Evolutionary conservation across 2,113 vertebrate genomes (phyloP).

Genomic region (Peromyscus maniculatus): DNA sequence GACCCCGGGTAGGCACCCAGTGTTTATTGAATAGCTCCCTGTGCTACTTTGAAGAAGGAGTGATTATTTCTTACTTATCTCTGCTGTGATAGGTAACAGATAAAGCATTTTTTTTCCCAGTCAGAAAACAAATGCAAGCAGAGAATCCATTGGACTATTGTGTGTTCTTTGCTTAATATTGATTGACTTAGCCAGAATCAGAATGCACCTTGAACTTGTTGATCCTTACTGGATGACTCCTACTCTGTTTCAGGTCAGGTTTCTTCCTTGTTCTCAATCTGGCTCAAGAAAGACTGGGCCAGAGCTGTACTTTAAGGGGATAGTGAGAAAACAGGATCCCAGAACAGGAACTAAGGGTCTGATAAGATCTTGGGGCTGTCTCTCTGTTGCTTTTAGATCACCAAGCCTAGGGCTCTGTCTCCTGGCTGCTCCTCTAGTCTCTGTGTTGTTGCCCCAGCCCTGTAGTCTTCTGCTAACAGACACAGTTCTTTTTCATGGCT

Average conservation of each 20-base stretch:
- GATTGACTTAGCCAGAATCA: accelerated
- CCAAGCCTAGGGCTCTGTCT: not conserved
- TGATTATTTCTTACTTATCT: not conserved
- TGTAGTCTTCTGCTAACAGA: not conserved
- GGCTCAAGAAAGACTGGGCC: not conserved
- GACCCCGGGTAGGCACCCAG: not conserved
- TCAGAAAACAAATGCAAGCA: not conserved
- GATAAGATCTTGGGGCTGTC: too few species aligned
- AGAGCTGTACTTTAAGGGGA: not conserved
- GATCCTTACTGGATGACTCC: not conserved
- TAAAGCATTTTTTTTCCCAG: not conserved
- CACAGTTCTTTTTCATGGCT: not conserved
- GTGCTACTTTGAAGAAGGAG: not conserved
- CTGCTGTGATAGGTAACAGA: not conserved
- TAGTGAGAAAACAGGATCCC: not conserved
- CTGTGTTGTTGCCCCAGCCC: not conserved
- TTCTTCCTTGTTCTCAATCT: not conserved
- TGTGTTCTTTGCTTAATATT: not conserved
- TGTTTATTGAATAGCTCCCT: not conserved
- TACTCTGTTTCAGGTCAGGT: not conserved
- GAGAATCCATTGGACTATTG: not conserved
- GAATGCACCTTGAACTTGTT: not conserved
- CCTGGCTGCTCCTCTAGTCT: not conserved
- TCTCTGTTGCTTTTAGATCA: not conserved
- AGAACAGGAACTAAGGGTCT: not conserved